phyloP scores from a whole-genome alignment of 1,140 invertebrate species.

The Drosophila oshimai region DNA sequence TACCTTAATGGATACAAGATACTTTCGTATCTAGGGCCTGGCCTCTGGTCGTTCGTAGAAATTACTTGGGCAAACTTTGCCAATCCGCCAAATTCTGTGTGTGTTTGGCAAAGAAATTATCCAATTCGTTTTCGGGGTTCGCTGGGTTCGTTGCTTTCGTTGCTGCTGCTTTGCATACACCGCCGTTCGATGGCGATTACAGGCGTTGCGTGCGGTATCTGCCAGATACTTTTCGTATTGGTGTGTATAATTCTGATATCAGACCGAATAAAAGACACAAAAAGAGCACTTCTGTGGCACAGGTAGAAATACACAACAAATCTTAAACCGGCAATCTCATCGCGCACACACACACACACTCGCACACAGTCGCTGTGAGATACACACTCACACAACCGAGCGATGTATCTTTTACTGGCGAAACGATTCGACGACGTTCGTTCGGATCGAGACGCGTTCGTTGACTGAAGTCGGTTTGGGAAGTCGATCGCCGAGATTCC shows the following conservation, averaged over 20 bases:
- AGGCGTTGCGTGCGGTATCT: constrained; percentile 60
- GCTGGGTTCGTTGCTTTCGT: constrained; percentile 62
- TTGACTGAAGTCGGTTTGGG: constrained; percentile 56
- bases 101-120: constrained; percentile 56
- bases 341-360: constrained; percentile 22
- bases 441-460: constrained; percentile 69
- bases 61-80: constrained; percentile 42
- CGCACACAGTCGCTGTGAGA: constrained; percentile 15
- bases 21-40: constrained; percentile 47
- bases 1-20: constrained; percentile 57
- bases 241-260: constrained; percentile 55
- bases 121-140: constrained; percentile 51
- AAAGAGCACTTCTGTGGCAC: constrained; percentile 52
- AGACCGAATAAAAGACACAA: constrained; percentile 40
- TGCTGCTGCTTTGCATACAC: constrained; percentile 59
- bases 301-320: constrained; percentile 70
- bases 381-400: not conserved
- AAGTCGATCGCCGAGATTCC: constrained; percentile 60
- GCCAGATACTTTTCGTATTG: constrained; percentile 48
- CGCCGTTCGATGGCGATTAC: constrained; percentile 33
- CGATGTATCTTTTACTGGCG: constrained; percentile 24
- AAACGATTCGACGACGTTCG: constrained; percentile 50
- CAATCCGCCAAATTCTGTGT: constrained; percentile 27
- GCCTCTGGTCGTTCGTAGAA: constrained; percentile 32
- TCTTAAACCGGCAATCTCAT: constrained; percentile 73